phyloP scores from a whole-genome alignment of 2,113 vertebrate genomes.

The Indicator indicator region DNA sequence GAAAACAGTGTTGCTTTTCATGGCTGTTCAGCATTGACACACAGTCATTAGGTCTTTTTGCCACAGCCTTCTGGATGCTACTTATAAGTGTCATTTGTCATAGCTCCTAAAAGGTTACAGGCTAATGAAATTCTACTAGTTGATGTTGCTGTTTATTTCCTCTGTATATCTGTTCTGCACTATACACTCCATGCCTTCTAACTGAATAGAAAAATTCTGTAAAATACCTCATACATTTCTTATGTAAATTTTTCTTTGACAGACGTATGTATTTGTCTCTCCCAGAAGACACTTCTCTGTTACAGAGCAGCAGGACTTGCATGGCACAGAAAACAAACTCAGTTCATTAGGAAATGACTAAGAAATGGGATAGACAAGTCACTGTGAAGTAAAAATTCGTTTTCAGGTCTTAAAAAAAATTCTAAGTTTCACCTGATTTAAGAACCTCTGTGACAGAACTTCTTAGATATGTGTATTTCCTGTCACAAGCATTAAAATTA shows the following conservation, averaged over 20 bases:
- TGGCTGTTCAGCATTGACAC: fast-evolving
- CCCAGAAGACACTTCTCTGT: not conserved
- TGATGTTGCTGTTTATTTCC: not conserved
- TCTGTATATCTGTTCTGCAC: not conserved
- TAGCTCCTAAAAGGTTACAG: not conserved
- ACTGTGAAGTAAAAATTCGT: not conserved
- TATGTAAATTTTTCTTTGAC: not conserved
- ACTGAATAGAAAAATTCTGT: not conserved
- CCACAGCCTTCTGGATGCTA: not conserved
- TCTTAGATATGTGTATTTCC: not conserved
- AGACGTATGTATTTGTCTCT: not conserved
- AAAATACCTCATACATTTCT: not conserved
- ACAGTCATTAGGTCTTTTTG: not conserved
- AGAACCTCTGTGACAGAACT: not conserved
- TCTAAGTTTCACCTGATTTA: not conserved
- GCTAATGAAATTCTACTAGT: not conserved
- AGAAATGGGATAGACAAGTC: not conserved
- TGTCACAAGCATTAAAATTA: not conserved
- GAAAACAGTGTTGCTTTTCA: not conserved
- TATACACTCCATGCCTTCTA: not conserved
- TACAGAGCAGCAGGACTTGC: not conserved
- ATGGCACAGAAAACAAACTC: not conserved
- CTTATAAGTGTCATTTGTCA: not conserved
- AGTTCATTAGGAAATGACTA: not conserved
- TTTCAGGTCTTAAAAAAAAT: not conserved